Percentiles rank a stretch among this genome's conserved stretches.
phyloP scores from a whole-genome alignment of 2,888 invertebrate species.

The Ypsolopha sequella region DNA sequence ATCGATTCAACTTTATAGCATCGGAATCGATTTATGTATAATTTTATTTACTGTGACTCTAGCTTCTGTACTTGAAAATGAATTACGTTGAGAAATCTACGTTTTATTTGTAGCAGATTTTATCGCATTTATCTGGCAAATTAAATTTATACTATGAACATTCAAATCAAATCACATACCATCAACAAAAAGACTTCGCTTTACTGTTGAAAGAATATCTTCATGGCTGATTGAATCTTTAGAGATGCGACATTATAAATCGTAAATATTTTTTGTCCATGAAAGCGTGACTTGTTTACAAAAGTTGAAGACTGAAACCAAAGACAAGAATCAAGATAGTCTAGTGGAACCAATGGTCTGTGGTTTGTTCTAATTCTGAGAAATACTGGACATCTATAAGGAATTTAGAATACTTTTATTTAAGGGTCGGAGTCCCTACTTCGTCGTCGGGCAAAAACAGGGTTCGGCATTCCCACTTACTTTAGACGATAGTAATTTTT shows the following conservation, averaged over 20 bases:
- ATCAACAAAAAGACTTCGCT: neutral
- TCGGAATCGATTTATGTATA: neutral
- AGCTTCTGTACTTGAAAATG: too few species aligned
- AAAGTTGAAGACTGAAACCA: neutral
- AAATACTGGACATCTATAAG: too few species aligned
- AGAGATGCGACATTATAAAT: neutral
- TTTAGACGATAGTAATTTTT: too few species aligned
- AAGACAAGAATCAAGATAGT: too few species aligned
- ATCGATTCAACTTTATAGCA: neutral
- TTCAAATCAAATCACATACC: neutral
- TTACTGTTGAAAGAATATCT: neutral
- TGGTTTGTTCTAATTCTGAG: neutral
- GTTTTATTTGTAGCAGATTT: too few species aligned
- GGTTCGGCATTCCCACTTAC: too few species aligned
- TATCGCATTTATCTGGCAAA: neutral
- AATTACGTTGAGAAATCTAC: too few species aligned
- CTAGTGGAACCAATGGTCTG: neutral
- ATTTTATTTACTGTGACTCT: too few species aligned
- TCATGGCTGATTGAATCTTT: neutral
- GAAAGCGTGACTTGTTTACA: conserved; percentile 1
- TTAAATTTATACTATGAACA: neutral
- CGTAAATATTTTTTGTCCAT: neutral
- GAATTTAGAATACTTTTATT: too few species aligned
- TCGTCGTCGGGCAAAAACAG: too few species aligned
- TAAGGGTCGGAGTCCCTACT: too few species aligned